These are phyloP conservation scores for Ladona fulva DNA, from an alignment of 1,140 invertebrate genomes.

Conservation along the genomic window DNA sequence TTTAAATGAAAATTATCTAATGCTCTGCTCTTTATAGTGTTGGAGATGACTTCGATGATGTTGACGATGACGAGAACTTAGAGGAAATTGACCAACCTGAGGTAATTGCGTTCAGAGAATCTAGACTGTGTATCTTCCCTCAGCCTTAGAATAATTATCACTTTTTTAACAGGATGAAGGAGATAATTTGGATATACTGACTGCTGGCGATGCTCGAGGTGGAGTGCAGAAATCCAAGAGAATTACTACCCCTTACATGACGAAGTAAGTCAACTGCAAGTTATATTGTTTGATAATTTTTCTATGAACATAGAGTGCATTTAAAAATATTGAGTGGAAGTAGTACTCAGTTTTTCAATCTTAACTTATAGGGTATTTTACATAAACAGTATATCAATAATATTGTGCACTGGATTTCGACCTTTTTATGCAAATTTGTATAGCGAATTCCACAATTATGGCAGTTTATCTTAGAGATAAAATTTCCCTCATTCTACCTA, in stretches of 20 bases:
- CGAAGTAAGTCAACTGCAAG: slow-evolving; percentile 61
- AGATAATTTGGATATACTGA: slow-evolving; percentile 57
- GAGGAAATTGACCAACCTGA: slow-evolving; percentile 57
- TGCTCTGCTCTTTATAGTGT: slow-evolving; percentile 41
- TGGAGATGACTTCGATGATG: slow-evolving; percentile 69
- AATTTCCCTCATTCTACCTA: too few relatives aligned
- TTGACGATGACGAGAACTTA: slow-evolving; percentile 70
- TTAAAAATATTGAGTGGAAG: too few relatives aligned
- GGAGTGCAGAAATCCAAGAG: slow-evolving; percentile 73
- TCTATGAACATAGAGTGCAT: too few relatives aligned
- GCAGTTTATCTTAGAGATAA: too few relatives aligned
- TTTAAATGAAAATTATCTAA: background rate
- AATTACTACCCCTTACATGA: slow-evolving; percentile 90
- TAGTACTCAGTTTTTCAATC: too few relatives aligned
- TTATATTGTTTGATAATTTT: too few relatives aligned
- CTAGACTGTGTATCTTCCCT: background rate
- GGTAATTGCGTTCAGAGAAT: slow-evolving; percentile 28
- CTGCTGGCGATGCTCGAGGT: slow-evolving; percentile 57
- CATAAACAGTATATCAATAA: too few relatives aligned
- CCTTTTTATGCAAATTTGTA: too few relatives aligned
- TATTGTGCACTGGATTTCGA: too few relatives aligned
- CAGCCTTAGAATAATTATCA: background rate
- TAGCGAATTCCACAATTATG: too few relatives aligned
- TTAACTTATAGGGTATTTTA: too few relatives aligned
- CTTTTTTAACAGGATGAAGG: slow-evolving; percentile 46